Percentiles rank a stretch among this genome's conserved stretches.
phyloP scores from a whole-genome alignment of 2,113 vertebrate species.

The Rhinichthys klamathensis region DNA sequence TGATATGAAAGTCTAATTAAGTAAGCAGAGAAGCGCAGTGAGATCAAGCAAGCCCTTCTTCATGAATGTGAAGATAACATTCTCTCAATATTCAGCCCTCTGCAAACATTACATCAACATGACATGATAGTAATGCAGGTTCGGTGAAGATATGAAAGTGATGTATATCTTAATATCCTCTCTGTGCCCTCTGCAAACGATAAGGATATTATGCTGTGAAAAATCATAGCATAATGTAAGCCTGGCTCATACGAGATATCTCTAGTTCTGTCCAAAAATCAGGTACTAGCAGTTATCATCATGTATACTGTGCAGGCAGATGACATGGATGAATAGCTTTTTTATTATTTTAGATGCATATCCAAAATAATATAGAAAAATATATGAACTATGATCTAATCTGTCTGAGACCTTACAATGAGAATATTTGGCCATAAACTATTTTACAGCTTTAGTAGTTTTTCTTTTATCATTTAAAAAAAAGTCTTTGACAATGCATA shows the following conservation, averaged over 20 bases:
- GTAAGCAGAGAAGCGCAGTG: conserved; percentile 36
- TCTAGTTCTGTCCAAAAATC: conserved; percentile 17
- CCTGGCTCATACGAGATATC: neutral
- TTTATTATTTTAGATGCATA: conserved; percentile 36
- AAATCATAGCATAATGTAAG: conserved; percentile 22
- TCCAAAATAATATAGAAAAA: conserved; percentile 24
- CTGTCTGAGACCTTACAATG: neutral
- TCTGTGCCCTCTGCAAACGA: conserved; percentile 39
- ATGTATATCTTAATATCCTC: conserved; percentile 49
- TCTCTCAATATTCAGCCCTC: conserved; percentile 40
- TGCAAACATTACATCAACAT: conserved; percentile 44
- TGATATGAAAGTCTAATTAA: conserved; percentile 54
- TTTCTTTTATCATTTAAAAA: no score
- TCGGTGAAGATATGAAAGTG: conserved; percentile 42
- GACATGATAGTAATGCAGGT: conserved; percentile 44
- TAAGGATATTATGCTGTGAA: conserved; percentile 48
- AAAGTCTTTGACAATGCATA: neutral
- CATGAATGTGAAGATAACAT: conserved; percentile 43
- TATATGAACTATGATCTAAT: conserved; percentile 10
- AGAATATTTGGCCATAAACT: neutral
- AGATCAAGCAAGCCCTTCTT: conserved; percentile 49
- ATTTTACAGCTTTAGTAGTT: neutral
- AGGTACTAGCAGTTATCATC: conserved; percentile 8
- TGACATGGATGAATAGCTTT: conserved; percentile 39
- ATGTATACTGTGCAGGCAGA: neutral